Conservation (phyloP, 2,888 invertebrate species). For the Lepidocyrtinus sp. region DNA sequence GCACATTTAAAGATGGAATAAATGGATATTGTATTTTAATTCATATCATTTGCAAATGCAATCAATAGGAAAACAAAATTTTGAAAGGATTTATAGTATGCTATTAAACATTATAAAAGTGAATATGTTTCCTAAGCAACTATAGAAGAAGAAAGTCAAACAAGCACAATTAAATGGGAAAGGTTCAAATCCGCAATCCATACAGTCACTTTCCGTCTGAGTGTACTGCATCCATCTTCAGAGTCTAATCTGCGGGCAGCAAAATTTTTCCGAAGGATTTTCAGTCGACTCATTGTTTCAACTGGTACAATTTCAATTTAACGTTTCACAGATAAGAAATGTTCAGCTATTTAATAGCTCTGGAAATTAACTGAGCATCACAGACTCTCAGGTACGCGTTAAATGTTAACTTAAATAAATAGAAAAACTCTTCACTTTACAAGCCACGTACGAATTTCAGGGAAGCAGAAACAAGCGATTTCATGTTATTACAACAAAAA, state of each 20-base stretch:
- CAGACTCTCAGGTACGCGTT: too few relatives aligned
- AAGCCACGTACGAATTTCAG: too few relatives aligned
- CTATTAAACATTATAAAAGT: not conserved
- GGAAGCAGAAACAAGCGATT: too few relatives aligned
- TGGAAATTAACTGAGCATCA: too few relatives aligned
- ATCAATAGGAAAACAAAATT: conserved; percentile 6
- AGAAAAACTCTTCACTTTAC: too few relatives aligned
- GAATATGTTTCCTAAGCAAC: not conserved
- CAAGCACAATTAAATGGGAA: conserved; percentile 64
- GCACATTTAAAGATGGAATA: too few relatives aligned
- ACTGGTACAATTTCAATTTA: too few relatives aligned
- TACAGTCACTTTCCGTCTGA: conserved; percentile 69
- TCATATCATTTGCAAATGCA: not conserved
- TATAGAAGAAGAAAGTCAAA: conserved; percentile 40
- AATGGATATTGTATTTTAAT: not conserved
- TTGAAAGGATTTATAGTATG: not conserved
- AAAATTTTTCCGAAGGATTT: conserved; percentile 66
- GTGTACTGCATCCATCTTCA: conserved; percentile 61
- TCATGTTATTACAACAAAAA: too few relatives aligned
- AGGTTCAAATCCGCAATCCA: conserved; percentile 65
- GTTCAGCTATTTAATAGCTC: too few relatives aligned
- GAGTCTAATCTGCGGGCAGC: conserved; percentile 66
- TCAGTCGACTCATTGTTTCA: conserved; percentile 67
- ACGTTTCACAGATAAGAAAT: too few relatives aligned
- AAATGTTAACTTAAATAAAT: too few relatives aligned